phyloP scores from a whole-genome alignment of 2,797 vertebrate genomes.

The Hapalemur alaotrensis region DNA sequence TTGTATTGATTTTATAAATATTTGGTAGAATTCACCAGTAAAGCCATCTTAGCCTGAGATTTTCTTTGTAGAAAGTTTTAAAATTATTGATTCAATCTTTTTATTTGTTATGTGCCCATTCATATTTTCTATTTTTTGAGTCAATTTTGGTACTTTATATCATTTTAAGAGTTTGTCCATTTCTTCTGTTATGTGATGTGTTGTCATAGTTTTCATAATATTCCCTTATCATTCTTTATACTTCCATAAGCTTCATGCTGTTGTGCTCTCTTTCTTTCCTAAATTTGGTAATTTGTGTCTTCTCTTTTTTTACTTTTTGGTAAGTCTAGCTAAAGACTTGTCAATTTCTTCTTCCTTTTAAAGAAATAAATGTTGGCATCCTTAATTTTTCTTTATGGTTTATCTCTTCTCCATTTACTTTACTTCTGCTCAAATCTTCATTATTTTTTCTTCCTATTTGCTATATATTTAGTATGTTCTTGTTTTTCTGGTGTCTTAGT shows the following conservation, averaged over 20 bases:
- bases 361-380: not conserved
- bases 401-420: not conserved
- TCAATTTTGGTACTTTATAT: not conserved
- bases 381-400: not conserved
- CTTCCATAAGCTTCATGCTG: not conserved
- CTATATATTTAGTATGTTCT: not conserved
- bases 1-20: not conserved
- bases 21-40: not conserved
- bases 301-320: not conserved
- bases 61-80: not conserved
- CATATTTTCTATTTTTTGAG: not conserved
- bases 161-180: not conserved
- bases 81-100: not conserved
- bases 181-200: not conserved
- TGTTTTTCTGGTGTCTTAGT: not conserved
- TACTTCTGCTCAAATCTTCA: not conserved
- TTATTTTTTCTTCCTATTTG: not conserved
- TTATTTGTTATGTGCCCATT: not conserved
- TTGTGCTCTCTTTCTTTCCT: not conserved
- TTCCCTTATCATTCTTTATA: not conserved
- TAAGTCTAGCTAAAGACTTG: not conserved
- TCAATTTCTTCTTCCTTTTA: not conserved
- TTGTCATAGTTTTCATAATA: not conserved
- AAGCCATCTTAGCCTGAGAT: not conserved
- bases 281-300: not conserved